Percentiles rank a stretch among this genome's conserved stretches.
These are phyloP conservation scores for Symphodus melops DNA, from an alignment of 2,113 vertebrate species.

Conservation along the genomic window DNA sequence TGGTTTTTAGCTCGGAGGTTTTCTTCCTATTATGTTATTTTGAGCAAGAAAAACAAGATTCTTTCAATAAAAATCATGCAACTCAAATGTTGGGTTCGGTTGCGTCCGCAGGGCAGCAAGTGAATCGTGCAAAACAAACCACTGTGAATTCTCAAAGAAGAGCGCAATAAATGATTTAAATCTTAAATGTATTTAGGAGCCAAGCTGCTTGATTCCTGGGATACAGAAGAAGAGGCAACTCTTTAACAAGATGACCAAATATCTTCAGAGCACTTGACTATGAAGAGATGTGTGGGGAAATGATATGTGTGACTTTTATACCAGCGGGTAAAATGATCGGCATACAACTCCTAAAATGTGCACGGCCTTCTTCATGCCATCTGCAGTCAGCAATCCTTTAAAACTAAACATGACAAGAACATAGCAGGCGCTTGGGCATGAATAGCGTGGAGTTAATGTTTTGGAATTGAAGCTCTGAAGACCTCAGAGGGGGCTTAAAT, in stretches of 20 bases:
- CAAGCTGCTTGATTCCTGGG: constrained; percentile 1
- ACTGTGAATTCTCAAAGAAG: constrained; percentile 65
- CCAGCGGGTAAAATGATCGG: constrained; percentile 22
- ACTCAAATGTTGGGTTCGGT: constrained; percentile 52
- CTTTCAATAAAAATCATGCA: constrained; percentile 40
- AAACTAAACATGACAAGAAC: constrained; percentile 44
- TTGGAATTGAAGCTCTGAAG: constrained; percentile 21
- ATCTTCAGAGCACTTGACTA: constrained; percentile 23
- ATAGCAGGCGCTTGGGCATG: constrained; percentile 37
- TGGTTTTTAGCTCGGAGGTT: constrained; percentile 7
- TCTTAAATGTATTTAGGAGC: constrained; percentile 46
- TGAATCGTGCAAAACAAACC: constrained; percentile 72
- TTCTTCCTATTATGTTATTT: constrained; percentile 53
- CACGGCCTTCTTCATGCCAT: not conserved
- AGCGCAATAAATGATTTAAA: constrained; percentile 65
- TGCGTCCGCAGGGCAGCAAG: constrained; percentile 46
- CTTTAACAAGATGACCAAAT: constrained; percentile 51
- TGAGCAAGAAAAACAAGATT: constrained; percentile 46
- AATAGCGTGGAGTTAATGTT: constrained; percentile 32
- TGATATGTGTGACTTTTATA: constrained; percentile 27
- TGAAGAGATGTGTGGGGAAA: constrained; percentile 10
- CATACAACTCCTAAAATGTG: constrained; percentile 30
- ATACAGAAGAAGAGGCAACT: constrained; percentile 17
- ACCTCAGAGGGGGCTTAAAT: constrained; percentile 43
- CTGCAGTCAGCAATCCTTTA: constrained; percentile 21